Evolutionary conservation across 2,113 vertebrate species (phyloP), one percentile per base, ranked within the genome.

Genomic region (Carlito syrichta): DNA sequence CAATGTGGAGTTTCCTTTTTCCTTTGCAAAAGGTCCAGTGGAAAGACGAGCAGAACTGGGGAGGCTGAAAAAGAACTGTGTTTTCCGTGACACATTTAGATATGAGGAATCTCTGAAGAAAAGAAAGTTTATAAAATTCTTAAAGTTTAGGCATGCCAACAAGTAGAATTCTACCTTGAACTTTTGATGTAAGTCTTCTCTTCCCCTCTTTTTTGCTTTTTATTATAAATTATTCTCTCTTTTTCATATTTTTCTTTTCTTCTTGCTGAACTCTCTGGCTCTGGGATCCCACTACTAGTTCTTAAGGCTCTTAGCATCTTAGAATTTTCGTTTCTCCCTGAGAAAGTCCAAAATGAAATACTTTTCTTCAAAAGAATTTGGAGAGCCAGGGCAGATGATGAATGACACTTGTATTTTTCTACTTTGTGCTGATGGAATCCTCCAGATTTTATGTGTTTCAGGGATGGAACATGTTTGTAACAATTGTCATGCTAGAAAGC

Each of bases 341-440:
- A 97, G n/a, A 84, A 93, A 86, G 32, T 77, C 5, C n/a, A 66
- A 95, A 94, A 91, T 91, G 68, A 94, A 96, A 86, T 89, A 63
- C 48, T 93, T 97, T 94, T 86, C 91, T 81, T 73, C 27, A 84
- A 68, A 62, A 63, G 32, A 68, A 35, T 87, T 62, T 84, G 62
- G 14, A 89, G 38, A 87, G 40, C 27, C 54, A 10, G 63, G n/a
- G 8, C 45, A 71, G 4, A 58, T 3, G 30, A 30, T 86, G 62
- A 89, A 45, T 43, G 23, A 11, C 27, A 81, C 20, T 66, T 93
- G n/a, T 71, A 45, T 25, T 95, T 97, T 19, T 84, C 63, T 54
- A 23, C 48, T 93, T 84, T 43, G 14, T n/a, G 86, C 58, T 30
- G 35, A 66, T 76, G 77, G 52, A 45, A 48, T 60, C 43, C 38